Conservation (phyloP, 2,888 invertebrate species). For the Branchellion lobata region DNA sequence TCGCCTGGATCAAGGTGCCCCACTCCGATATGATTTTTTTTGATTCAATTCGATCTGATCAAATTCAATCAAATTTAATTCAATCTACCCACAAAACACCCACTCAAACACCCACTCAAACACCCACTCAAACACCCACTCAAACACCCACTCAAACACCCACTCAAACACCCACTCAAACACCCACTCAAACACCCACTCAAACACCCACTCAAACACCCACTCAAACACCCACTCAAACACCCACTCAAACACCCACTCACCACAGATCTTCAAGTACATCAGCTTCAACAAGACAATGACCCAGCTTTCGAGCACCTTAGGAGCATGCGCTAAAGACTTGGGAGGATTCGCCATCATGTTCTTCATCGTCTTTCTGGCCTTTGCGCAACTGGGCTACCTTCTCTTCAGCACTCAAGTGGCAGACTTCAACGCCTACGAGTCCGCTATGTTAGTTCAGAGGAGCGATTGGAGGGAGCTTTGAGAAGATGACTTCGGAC, state of each 20-base stretch:
- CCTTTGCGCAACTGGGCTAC: slow-evolving; percentile 75
- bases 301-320: slow-evolving; percentile 73
- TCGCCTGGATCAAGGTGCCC: slow-evolving; percentile 71
- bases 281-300: slow-evolving; percentile 76
- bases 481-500: no score
- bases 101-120: no score
- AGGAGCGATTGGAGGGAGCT: no score
- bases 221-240: background rate
- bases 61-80: background rate
- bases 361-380: slow-evolving; percentile 77
- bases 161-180: no score
- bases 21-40: no score
- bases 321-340: slow-evolving; percentile 72
- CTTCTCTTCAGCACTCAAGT: slow-evolving; percentile 74
- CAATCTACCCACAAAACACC: no score
- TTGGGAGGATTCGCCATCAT: slow-evolving; percentile 74
- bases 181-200: background rate
- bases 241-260: no score
- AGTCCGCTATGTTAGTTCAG: slow-evolving; percentile 50
- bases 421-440: slow-evolving; percentile 67
- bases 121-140: no score
- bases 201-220: no score
- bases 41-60: no score
- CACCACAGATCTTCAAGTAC: slow-evolving; percentile 71
- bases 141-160: background rate